Conservation (phyloP, 2,888 invertebrate species). For the Clostera curtula region DNA sequence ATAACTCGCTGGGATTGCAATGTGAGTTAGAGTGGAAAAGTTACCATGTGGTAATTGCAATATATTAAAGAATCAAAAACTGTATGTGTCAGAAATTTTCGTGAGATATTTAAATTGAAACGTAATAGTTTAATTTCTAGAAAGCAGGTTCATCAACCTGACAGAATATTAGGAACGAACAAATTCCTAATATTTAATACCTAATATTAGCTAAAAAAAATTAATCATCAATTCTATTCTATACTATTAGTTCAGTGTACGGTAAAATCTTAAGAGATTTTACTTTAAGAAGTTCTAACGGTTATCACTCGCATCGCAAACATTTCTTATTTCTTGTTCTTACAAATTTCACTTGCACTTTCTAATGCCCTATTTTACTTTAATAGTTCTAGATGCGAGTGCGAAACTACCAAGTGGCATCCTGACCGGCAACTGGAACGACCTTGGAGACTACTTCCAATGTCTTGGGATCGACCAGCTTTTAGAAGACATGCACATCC, state of each 20-base stretch:
- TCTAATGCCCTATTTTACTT: background rate
- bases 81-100: background rate
- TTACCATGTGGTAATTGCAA: too few species aligned
- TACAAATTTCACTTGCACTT: background rate
- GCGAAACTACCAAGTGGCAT: conserved; percentile 55
- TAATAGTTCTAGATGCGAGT: conserved; percentile 57
- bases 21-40: conserved; percentile 34
- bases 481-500: conserved; percentile 28
- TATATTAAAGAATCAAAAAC: background rate
- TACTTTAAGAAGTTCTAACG: too few species aligned
- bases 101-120: background rate
- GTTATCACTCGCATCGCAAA: too few species aligned
- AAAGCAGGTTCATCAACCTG: background rate
- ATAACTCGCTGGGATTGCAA: conserved; percentile 13
- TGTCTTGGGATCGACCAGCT: conserved; percentile 34
- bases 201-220: background rate
- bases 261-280: too few species aligned
- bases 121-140: background rate
- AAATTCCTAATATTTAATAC: background rate
- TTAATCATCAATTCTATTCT: background rate
- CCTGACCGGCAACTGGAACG: conserved; percentile 42
- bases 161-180: background rate
- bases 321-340: background rate
- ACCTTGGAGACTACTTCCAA: conserved; percentile 51
- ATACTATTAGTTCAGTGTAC: too few species aligned